Base-by-base conservation (phyloP, 1,140 invertebrate genomes). In the Macrobrachium rosenbergii region DNA sequence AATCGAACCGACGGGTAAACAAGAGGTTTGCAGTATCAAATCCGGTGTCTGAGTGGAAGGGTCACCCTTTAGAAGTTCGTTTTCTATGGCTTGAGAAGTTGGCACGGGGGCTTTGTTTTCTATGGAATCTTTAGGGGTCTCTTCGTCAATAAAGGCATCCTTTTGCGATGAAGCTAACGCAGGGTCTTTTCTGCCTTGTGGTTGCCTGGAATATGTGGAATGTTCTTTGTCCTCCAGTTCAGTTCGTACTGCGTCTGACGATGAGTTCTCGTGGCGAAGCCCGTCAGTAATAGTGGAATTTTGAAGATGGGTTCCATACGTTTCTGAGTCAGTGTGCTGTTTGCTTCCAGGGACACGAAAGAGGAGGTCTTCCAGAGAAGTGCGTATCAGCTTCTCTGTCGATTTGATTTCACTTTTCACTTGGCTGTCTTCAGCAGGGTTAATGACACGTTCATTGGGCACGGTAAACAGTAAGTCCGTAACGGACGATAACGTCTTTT, bases 321-420 rank as follows among this genome's bases (percentile, higher is more conserved):
- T 10, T 14, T 62, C 14, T 8, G 16, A 11, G 63, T 59, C 16
- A 11, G 69, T 16, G 14, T 77, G 63, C 43, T 52, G 43, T 59
- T 60, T 43, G 45, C 19, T 79, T 5, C 12, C 19, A 63, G 87
- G 87, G 21, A 82, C 87, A 17, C 87, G 72, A 52, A 83, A 88
- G 23, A 88, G 69, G 12, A 88, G 63, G 60, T 60, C 87, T 21
- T 82, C 81, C 37, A 83, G 59, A 6, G 87, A 88, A 10, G 87
- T 88, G 19, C 73, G 80, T 10, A 88, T 69, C 5, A 88, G 62
- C 28, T 88, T 83, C 67, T 88, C 87, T 3, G 87, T 88, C 10
- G 87, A 83, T 63, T 88, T 88, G 8, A 88, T 88, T 76, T 82
- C 87, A 21, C 87, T 88, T 59, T 88, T 60, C 14, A 88, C 87